Percentiles rank a stretch among this genome's conserved stretches.
Evolutionary conservation across 2,888 invertebrate species (phyloP).

Genomic region (Caenorhabditis sulstoni): DNA sequence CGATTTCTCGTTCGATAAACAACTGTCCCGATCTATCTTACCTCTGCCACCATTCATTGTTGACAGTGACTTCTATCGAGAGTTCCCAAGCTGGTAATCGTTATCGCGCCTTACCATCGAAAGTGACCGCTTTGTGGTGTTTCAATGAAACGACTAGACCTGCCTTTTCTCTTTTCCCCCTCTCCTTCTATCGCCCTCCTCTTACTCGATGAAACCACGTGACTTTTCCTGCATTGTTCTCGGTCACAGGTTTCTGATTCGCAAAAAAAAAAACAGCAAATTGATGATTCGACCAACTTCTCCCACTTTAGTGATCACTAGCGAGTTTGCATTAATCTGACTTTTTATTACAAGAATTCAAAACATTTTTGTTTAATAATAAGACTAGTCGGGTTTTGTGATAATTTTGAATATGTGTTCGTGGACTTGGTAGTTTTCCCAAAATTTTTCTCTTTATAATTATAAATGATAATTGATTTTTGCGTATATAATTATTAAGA

Average conservation of each 20-base stretch:
- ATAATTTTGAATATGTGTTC: background rate
- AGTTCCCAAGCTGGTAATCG: conserved; percentile 9
- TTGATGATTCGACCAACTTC: background rate
- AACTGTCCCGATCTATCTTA: no score
- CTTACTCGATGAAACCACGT: conserved; percentile 1
- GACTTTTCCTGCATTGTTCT: conserved; percentile 10
- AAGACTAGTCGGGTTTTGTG: background rate
- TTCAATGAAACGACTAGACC: conserved; percentile 40
- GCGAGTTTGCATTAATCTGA: no score
- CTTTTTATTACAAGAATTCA: background rate
- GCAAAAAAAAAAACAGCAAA: no score
- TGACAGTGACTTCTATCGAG: background rate
- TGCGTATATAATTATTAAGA: no score
- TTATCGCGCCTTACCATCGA: conserved; percentile 31
- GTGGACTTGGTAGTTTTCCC: background rate
- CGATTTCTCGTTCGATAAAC: background rate
- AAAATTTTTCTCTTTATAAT: no score
- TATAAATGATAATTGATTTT: no score
- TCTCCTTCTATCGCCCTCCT: conserved; percentile 6
- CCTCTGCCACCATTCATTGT: background rate
- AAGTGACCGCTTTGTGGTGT: conserved; percentile 14
- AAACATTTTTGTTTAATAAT: background rate
- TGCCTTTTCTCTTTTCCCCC: conserved; percentile 10
- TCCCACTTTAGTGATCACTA: no score
- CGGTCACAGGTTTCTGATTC: background rate